Conservation (phyloP, 2,888 invertebrate genomes). For the Synanthedon myopaeformis region DNA sequence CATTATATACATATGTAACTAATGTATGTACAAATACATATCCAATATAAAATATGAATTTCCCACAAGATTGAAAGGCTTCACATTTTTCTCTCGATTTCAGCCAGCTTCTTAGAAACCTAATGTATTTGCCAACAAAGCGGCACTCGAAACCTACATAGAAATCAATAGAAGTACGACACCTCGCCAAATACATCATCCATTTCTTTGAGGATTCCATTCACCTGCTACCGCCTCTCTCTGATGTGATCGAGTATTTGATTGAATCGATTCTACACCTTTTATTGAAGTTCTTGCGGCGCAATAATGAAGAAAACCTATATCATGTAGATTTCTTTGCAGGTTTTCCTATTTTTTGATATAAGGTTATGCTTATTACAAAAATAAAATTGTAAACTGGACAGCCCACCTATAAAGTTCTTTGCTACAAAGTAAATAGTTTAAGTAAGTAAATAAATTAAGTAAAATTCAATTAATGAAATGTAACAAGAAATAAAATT, state of each 20-base stretch:
- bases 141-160: conserved; percentile 6
- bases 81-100: neutral
- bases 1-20: no score
- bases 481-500: no score
- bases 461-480: no score
- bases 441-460: no score
- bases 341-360: no score
- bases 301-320: no score
- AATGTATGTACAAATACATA: neutral
- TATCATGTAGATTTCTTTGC: no score
- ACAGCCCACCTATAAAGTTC: no score
- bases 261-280: neutral
- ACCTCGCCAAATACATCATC: conserved; percentile 6
- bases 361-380: no score
- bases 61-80: conserved; percentile 1
- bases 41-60: neutral
- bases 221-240: conserved; percentile 3
- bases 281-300: neutral
- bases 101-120: conserved; percentile 1
- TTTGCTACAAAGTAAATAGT: no score
- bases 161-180: conserved; percentile 3
- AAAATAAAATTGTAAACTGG: no score
- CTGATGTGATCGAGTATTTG: neutral
- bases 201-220: conserved; percentile 1
- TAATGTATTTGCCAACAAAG: conserved; percentile 8